Evolutionary conservation across 2,113 vertebrate species (phyloP).

Genomic region (Silurus meridionalis): DNA sequence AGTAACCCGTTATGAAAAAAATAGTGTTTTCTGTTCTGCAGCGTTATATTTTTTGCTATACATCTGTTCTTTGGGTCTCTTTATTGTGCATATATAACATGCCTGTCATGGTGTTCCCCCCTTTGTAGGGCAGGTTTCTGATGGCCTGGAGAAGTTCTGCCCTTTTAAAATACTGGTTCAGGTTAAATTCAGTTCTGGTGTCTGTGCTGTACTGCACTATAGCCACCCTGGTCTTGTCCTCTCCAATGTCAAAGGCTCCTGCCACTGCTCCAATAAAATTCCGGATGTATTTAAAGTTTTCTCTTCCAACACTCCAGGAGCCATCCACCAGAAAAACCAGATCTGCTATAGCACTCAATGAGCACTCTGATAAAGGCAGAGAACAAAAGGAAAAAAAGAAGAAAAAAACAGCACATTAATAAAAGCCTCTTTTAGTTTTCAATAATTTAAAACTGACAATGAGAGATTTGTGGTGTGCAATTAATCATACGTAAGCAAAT

Average conservation of each 20-base stretch:
- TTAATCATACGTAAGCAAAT: neutral
- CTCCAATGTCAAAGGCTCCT: conserved; percentile 92
- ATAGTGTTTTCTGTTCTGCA: neutral
- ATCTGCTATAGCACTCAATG: conserved; percentile 88
- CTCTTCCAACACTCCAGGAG: conserved; percentile 97
- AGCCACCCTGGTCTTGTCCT: conserved; percentile 90
- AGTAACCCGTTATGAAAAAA: neutral
- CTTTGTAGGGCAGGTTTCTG: conserved; percentile 94
- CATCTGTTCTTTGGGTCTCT: neutral
- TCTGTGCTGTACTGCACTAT: conserved; percentile 97
- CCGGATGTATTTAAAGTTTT: conserved; percentile 92
- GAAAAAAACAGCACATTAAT: neutral
- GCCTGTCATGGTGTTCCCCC: conserved; percentile 99
- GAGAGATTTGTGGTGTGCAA: neutral
- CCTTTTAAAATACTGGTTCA: conserved; percentile 84
- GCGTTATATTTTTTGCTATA: neutral
- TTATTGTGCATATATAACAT: conserved; percentile 14
- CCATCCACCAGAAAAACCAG: conserved; percentile 96
- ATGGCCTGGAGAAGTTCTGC: conserved; percentile 89
- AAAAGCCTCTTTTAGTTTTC: conserved; percentile 17
- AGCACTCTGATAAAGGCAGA: conserved; percentile 79
- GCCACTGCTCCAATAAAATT: conserved; percentile 88
- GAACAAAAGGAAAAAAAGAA: neutral
- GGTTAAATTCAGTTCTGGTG: conserved; percentile 93
- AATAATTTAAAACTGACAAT: neutral